phyloP scores from a whole-genome alignment of 2,888 invertebrate species.

The Dicycla oo region DNA sequence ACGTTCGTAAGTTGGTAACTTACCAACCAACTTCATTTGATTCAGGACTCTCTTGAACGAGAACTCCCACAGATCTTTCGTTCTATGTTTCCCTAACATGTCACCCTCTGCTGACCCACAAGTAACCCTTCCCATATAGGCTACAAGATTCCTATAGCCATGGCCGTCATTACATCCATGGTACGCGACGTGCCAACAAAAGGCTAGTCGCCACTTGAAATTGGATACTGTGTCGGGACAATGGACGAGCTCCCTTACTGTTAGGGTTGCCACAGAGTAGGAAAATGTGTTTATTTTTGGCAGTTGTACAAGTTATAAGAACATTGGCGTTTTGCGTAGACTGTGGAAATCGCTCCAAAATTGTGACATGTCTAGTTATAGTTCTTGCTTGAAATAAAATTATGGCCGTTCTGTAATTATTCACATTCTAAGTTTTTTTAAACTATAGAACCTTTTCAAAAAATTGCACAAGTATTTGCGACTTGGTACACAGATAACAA shows the following conservation, averaged over 20 bases:
- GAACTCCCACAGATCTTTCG: not conserved
- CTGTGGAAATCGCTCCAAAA: not conserved
- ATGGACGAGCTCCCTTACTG: constrained; percentile 61
- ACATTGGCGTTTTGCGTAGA: not conserved
- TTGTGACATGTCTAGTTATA: not conserved
- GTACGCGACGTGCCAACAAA: constrained; percentile 58
- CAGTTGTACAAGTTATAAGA: not conserved
- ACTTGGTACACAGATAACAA: too few relatives aligned
- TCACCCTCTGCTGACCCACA: constrained; percentile 37
- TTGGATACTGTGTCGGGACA: constrained; percentile 64
- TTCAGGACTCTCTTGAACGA: not conserved
- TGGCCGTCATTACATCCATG: constrained; percentile 51
- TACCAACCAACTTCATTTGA: not conserved
- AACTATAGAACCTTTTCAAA: too few relatives aligned
- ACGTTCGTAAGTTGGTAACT: not conserved
- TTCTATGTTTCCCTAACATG: constrained; percentile 6
- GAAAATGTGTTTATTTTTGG: not conserved
- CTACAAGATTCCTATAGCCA: constrained; percentile 20
- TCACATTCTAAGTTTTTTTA: not conserved
- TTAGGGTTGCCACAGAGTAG: constrained; percentile 51
- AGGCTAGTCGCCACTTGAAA: constrained; percentile 65
- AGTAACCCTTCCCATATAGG: constrained; percentile 48
- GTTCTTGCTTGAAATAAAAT: not conserved
- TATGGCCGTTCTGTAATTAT: not conserved
- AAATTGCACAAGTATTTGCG: too few relatives aligned